These are phyloP conservation scores for Cebidichthys violaceus DNA, from an alignment of 2,113 vertebrate species.

Conservation along the genomic window DNA sequence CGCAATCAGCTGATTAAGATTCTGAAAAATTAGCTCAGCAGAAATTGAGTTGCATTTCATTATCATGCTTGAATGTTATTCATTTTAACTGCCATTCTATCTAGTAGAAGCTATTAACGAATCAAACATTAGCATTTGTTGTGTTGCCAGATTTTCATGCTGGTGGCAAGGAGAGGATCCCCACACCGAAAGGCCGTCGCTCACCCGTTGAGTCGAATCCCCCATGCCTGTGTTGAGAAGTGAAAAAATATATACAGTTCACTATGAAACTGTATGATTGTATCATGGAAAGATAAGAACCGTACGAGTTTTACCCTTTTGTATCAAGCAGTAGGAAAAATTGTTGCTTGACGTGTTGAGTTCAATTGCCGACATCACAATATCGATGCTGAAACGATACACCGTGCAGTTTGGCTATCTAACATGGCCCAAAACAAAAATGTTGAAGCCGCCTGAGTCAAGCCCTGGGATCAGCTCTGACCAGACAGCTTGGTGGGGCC, in stretches of 20 bases:
- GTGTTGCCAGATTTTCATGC: background rate
- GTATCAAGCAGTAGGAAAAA: too few species aligned
- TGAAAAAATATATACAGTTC: too few species aligned
- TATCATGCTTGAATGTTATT: background rate
- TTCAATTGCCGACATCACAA: too few species aligned
- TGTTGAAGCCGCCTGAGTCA: background rate
- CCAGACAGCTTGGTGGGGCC: too few species aligned
- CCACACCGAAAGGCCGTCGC: too few species aligned
- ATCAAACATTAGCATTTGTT: background rate
- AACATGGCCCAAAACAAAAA: background rate
- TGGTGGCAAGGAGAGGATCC: background rate
- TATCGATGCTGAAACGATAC: too few species aligned
- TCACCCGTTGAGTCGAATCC: too few species aligned
- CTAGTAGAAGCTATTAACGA: background rate
- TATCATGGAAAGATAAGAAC: too few species aligned
- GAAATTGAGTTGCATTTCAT: background rate
- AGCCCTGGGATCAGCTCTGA: background rate
- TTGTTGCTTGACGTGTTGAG: too few species aligned
- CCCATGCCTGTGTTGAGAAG: too few species aligned
- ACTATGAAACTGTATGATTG: too few species aligned
- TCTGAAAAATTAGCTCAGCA: background rate
- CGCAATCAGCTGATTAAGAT: background rate
- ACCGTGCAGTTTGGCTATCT: background rate
- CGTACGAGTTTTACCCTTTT: too few species aligned
- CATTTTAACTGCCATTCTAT: background rate